These are phyloP conservation scores for Centrocercus urophasianus DNA, from an alignment of 2,113 vertebrate species.

Conservation along the genomic window DNA sequence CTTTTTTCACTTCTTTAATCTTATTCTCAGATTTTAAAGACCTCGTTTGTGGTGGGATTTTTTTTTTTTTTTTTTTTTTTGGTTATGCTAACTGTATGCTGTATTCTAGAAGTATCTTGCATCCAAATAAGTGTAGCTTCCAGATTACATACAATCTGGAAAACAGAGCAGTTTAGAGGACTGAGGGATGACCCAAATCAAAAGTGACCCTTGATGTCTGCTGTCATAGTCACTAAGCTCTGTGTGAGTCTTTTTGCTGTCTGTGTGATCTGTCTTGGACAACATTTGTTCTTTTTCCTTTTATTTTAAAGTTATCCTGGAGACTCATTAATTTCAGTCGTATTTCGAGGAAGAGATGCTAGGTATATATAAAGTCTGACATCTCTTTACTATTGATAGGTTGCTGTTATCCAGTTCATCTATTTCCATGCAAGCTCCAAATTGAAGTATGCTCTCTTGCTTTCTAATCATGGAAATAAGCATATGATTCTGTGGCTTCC, in stretches of 20 bases:
- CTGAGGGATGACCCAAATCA: neutral
- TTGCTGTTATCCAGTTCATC: neutral
- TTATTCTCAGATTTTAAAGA: neutral
- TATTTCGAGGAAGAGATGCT: neutral
- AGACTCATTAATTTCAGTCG: neutral
- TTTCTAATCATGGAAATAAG: conserved; percentile 5
- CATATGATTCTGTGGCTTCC: no score
- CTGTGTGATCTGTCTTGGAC: neutral
- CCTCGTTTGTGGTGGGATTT: no score
- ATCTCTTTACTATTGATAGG: neutral
- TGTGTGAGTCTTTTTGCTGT: neutral
- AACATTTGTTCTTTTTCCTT: neutral
- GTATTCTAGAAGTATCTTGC: neutral
- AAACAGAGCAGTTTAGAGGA: neutral
- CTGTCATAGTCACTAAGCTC: neutral
- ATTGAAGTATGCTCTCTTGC: neutral
- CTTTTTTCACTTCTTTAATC: fast-evolving
- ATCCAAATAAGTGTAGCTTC: neutral
- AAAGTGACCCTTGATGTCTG: neutral
- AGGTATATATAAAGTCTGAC: neutral
- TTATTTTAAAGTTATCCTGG: neutral
- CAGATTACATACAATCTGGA: neutral
- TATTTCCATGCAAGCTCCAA: neutral
- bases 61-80: neutral
- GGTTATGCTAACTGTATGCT: neutral